A percentile compares a stretch with the other conserved stretches of the same genome.
Evolutionary conservation across 2,888 invertebrate species (phyloP).

Genomic region (Scrobipalpa atriplicella): DNA sequence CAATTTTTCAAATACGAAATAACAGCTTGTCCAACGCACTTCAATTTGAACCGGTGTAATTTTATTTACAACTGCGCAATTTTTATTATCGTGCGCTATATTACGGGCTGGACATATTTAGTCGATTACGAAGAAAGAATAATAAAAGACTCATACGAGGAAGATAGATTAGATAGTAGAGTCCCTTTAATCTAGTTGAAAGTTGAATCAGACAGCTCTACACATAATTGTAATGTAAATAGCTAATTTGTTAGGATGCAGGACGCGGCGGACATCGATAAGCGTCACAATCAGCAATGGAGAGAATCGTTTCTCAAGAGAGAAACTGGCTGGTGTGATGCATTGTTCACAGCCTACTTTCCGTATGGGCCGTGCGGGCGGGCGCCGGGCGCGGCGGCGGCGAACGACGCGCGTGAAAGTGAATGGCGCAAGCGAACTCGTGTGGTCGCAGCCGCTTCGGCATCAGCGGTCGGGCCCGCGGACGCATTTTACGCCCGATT

Average conservation of each 20-base stretch:
- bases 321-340: slow-evolving; percentile 68
- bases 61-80: too few species aligned
- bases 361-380: slow-evolving; percentile 55
- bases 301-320: slow-evolving; percentile 70
- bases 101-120: too few species aligned
- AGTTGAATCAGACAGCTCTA: background rate
- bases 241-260: slow-evolving; percentile 18
- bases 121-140: too few species aligned
- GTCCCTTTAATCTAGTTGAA: background rate
- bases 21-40: too few species aligned
- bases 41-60: too few species aligned
- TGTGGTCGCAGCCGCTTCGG: slow-evolving; percentile 40
- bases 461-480: slow-evolving; percentile 52
- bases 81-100: too few species aligned
- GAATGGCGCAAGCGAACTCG: slow-evolving; percentile 70
- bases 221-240: background rate
- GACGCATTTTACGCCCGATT: slow-evolving; percentile 70
- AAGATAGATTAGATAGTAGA: too few species aligned
- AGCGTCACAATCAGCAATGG: slow-evolving; percentile 50
- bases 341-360: slow-evolving; percentile 79
- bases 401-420: slow-evolving; percentile 68
- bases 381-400: slow-evolving; percentile 42
- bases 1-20: too few species aligned
- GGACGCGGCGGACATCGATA: slow-evolving; percentile 45
- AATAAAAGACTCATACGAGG: too few species aligned